phyloP scores from a whole-genome alignment of 2,888 invertebrate genomes.

The Tenthredo distinguenda region DNA sequence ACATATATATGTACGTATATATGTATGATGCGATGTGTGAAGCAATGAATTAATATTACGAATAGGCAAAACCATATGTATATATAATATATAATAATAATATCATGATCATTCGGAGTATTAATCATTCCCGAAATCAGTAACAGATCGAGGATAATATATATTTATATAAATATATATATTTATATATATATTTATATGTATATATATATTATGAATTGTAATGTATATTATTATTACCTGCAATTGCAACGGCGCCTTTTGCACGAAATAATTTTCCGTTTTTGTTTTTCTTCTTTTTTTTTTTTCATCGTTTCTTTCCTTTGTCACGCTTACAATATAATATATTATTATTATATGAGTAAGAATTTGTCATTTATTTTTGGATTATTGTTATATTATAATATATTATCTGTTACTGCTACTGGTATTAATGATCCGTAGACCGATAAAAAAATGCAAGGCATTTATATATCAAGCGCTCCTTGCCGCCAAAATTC shows the following conservation, averaged over 20 bases:
- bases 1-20: neutral
- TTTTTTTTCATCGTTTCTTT: neutral
- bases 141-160: neutral
- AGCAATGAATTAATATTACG: constrained; percentile 6
- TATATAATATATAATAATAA: neutral
- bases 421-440: constrained; percentile 16
- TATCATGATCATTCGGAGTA: constrained; percentile 21
- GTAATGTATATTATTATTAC: neutral
- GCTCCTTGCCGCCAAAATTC: constrained; percentile 15
- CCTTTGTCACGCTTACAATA: neutral
- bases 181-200: neutral
- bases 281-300: neutral
- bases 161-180: neutral
- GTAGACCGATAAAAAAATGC: constrained; percentile 13
- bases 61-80: neutral
- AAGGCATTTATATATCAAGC: constrained; percentile 12
- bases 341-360: constrained; percentile 1
- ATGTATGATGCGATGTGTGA: neutral
- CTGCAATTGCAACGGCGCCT: constrained; percentile 2
- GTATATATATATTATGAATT: neutral
- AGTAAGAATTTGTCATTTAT: neutral
- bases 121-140: constrained; percentile 18
- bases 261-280: neutral
- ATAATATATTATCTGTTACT: constrained; percentile 1
- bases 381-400: neutral